These are phyloP conservation scores for Melanotaenia nigrans DNA, from an alignment of 2,797 vertebrate genomes.

Conservation along the genomic window DNA sequence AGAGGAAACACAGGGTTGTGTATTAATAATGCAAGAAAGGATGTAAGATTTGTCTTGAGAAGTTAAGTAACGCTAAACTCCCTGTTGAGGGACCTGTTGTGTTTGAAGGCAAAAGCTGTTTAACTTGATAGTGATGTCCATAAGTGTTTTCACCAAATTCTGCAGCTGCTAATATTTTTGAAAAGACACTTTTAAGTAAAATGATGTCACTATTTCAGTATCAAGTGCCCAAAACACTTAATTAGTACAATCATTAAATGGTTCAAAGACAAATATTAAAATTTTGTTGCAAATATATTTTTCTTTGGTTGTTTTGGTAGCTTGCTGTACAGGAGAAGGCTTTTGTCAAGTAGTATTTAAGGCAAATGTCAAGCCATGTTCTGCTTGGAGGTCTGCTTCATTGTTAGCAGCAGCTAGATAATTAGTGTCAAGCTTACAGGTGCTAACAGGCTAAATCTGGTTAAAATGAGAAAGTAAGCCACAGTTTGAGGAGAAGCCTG, in stretches of 20 bases:
- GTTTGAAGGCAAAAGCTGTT: background rate
- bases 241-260: background rate
- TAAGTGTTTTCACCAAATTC: background rate
- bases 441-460: background rate
- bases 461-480: background rate
- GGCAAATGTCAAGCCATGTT: too few species aligned
- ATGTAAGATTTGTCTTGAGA: slow-evolving; percentile 1
- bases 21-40: background rate
- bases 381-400: too few species aligned
- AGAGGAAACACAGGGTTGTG: background rate
- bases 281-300: too few species aligned
- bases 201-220: background rate
- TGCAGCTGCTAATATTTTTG: background rate
- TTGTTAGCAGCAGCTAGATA: too few species aligned
- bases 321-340: too few species aligned
- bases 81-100: background rate
- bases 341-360: too few species aligned
- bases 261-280: too few species aligned
- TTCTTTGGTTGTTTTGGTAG: too few species aligned
- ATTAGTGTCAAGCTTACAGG: background rate
- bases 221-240: background rate
- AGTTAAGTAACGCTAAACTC: background rate
- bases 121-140: background rate
- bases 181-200: background rate
- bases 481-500: too few species aligned